Conservation (phyloP, 2,113 vertebrate genomes). For the Motacilla alba region DNA sequence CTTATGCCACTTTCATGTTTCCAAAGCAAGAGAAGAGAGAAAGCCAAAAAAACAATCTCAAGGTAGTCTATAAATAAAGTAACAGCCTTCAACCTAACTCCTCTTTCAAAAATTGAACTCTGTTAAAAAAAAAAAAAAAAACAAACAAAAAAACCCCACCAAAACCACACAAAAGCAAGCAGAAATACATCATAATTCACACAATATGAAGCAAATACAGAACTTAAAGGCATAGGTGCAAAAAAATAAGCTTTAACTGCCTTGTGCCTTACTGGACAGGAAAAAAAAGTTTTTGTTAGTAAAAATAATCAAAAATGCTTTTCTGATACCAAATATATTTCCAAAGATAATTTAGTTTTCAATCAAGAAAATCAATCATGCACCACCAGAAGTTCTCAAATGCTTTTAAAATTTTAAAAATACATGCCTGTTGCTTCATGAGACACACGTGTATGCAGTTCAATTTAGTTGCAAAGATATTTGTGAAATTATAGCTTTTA, state of each 20-base stretch:
- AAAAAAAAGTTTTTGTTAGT: background rate
- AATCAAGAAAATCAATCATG: background rate
- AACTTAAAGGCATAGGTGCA: background rate
- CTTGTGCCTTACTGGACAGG: background rate
- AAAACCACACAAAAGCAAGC: background rate
- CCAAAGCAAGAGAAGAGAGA: background rate
- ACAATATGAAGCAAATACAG: background rate
- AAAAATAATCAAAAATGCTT: background rate
- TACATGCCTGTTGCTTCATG: background rate
- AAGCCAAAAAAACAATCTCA: background rate
- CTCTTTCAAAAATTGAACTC: background rate
- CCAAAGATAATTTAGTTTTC: background rate
- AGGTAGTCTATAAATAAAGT: background rate
- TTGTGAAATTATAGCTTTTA: background rate
- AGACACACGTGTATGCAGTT: background rate
- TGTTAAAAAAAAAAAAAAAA: background rate
- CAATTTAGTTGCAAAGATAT: background rate
- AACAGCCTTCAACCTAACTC: background rate
- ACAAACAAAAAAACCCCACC: background rate
- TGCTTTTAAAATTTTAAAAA: background rate
- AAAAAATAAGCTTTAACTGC: background rate
- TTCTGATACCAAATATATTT: background rate
- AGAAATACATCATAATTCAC: background rate
- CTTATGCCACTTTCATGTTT: background rate
- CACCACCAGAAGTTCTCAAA: background rate